Percentiles rank a stretch among this genome's conserved stretches.
Evolutionary conservation across 2,888 invertebrate genomes (phyloP).

Genomic region (Timema cristinae): DNA sequence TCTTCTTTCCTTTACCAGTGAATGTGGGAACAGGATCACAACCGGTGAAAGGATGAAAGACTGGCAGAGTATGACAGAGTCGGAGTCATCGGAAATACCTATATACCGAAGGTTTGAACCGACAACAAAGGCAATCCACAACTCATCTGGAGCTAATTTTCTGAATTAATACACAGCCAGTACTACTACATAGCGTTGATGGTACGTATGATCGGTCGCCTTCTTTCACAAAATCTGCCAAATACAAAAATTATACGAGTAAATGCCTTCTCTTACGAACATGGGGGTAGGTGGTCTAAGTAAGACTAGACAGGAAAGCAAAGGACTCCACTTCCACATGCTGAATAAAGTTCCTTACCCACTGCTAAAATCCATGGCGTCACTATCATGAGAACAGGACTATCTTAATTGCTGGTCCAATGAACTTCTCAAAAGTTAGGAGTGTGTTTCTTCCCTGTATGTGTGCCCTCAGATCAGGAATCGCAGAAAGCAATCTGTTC

Average conservation of each 20-base stretch:
- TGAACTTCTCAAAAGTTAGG: conserved; percentile 12
- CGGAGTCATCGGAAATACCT: conserved; percentile 4
- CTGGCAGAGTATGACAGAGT: not conserved
- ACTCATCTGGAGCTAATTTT: conserved; percentile 1
- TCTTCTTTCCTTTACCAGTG: conserved; percentile 13
- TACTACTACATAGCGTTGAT: conserved; percentile 8
- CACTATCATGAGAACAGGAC: conserved; percentile 3
- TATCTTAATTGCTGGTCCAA: not conserved
- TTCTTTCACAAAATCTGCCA: conserved; percentile 2
- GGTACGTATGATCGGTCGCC: not conserved
- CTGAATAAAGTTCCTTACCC: conserved; percentile 4
- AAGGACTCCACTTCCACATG: conserved; percentile 3
- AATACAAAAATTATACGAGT: conserved; percentile 3
- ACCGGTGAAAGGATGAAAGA: conserved; percentile 12
- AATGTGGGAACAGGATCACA: conserved; percentile 15
- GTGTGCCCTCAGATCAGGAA: conserved; percentile 10
- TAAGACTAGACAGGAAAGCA: not conserved
- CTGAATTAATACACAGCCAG: not conserved
- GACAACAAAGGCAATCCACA: conserved; percentile 14
- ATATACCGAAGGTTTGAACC: not conserved
- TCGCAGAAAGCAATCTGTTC: not conserved
- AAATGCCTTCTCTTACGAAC: conserved; percentile 14
- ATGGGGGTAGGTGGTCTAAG: not conserved
- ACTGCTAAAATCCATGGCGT: conserved; percentile 4
- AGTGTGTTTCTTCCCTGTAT: conserved; percentile 11